Evolutionary conservation across 2,797 vertebrate genomes (phyloP).

Genomic region (Gymnothorax javanicus): DNA sequence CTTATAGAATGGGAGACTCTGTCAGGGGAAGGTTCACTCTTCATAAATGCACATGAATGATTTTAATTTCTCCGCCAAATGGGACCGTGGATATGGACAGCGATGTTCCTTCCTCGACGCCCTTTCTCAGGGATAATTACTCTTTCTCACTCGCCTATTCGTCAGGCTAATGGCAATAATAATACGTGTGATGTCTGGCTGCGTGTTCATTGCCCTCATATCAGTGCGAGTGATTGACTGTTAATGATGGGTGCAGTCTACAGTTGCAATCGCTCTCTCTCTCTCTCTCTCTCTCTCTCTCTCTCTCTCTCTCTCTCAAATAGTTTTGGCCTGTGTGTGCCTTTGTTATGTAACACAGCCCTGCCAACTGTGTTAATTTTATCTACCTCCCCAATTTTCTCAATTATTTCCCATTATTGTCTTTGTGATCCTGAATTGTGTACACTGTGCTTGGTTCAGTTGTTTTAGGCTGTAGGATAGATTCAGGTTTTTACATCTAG

Average conservation of each 20-base stretch:
- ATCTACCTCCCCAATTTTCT: too few species aligned
- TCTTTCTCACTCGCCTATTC: neutral
- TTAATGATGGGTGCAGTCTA: neutral
- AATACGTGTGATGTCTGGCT: constrained; percentile 1
- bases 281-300: too few species aligned
- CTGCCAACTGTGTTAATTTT: too few species aligned
- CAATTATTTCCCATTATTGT: too few species aligned
- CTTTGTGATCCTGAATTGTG: too few species aligned
- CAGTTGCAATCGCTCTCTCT: neutral
- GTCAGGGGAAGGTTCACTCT: neutral
- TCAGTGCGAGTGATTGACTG: neutral
- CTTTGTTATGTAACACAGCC: too few species aligned
- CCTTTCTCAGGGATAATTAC: neutral
- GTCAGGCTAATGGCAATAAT: neutral
- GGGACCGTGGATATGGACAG: neutral
- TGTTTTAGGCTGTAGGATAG: too few species aligned
- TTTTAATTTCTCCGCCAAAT: constrained; percentile 15
- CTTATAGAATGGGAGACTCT: neutral
- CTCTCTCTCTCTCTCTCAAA: too few species aligned
- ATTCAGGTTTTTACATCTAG: too few species aligned
- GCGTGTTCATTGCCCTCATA: neutral
- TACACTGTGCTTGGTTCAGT: too few species aligned
- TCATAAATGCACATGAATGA: neutral
- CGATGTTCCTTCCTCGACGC: neutral
- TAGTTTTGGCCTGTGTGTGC: too few species aligned